phyloP scores from a whole-genome alignment of 2,113 vertebrate genomes.

The Chiloscyllium plagiosum region DNA sequence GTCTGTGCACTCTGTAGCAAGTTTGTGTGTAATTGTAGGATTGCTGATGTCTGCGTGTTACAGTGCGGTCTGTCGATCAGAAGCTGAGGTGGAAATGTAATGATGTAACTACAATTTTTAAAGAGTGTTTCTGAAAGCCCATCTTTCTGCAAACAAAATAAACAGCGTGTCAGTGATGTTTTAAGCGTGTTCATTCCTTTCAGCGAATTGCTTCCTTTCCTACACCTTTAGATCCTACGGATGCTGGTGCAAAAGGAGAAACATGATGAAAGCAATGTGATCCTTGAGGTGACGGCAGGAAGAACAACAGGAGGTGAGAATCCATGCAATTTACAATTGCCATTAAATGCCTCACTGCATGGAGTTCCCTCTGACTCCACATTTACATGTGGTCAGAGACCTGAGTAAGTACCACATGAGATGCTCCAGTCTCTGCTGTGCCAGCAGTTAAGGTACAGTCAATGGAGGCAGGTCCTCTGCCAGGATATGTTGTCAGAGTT shows the following conservation, averaged over 20 bases:
- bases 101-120: background rate
- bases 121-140: background rate
- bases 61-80: background rate
- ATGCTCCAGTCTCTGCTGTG: background rate
- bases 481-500: background rate
- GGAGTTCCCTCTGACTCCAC: background rate
- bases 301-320: conserved; percentile 87
- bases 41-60: background rate
- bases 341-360: background rate
- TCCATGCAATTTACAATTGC: background rate
- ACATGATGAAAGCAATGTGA: conserved; percentile 62
- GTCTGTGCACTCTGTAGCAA: no score
- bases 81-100: background rate
- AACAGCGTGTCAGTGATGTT: background rate
- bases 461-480: background rate
- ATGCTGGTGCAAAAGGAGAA: conserved; percentile 69
- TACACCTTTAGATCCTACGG: conserved; percentile 64
- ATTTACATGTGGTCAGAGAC: background rate
- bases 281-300: conserved; percentile 84
- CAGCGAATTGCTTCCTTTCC: background rate
- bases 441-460: background rate
- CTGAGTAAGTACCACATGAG: no score
- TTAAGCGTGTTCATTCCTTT: background rate
- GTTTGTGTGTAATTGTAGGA: no score
- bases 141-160: background rate